Percentiles rank a stretch among this genome's conserved stretches.
Evolutionary conservation across 2,113 vertebrate genomes (phyloP).

Genomic region (Mobula birostris): DNA sequence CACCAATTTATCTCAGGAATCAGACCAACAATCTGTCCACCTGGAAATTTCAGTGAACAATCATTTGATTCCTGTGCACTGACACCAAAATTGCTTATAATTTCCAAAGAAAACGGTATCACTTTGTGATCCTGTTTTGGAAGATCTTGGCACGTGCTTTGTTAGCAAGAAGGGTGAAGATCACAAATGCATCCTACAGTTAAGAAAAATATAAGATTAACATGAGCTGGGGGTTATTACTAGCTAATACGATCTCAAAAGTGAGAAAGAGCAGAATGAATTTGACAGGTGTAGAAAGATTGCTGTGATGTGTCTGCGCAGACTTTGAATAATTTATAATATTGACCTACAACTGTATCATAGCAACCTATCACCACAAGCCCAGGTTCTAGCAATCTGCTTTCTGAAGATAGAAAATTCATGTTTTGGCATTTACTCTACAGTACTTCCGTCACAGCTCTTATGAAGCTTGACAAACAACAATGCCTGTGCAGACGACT

Average conservation of each 20-base stretch:
- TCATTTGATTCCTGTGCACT: neutral
- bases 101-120: neutral
- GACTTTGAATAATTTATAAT: constrained; percentile 29
- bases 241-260: neutral
- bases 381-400: neutral
- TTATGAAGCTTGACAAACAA: neutral
- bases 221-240: neutral
- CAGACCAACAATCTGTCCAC: neutral
- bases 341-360: neutral
- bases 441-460: neutral
- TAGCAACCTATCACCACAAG: neutral
- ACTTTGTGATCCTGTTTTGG: neutral
- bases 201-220: neutral
- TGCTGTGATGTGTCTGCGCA: neutral
- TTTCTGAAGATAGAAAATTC: neutral
- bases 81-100: neutral
- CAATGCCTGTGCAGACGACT: neutral
- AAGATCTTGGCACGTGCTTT: neutral
- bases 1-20: neutral
- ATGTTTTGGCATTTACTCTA: neutral
- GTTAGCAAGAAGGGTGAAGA: neutral
- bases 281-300: neutral
- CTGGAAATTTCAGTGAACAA: neutral
- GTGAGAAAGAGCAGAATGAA: neutral
- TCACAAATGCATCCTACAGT: neutral